Evolutionary conservation across 2,113 vertebrate genomes (phyloP).

Genomic region (Calidris pygmaea): DNA sequence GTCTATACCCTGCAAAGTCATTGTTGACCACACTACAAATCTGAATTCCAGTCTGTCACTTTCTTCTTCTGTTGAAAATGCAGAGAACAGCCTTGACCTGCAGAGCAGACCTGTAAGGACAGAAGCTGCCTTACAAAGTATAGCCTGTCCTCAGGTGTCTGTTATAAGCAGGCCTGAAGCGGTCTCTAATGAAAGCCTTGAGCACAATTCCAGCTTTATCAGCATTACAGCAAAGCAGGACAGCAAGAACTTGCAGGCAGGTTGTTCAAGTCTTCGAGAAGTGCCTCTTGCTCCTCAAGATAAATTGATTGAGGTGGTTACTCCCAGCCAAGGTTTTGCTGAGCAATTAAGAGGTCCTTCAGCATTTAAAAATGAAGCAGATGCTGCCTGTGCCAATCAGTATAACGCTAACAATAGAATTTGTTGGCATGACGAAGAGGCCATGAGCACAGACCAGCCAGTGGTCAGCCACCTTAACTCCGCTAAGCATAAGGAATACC

Average conservation of each 20-base stretch:
- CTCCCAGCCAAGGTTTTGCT: constrained; percentile 66
- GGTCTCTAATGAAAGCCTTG: constrained; percentile 63
- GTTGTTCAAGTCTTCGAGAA: constrained; percentile 70
- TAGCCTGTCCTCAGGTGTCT: constrained; percentile 81
- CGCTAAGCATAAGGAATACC: constrained; percentile 72
- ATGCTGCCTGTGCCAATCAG: constrained; percentile 59
- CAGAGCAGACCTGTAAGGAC: constrained; percentile 73
- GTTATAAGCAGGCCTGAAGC: constrained; percentile 81
- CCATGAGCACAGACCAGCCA: constrained; percentile 69
- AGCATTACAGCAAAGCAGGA: constrained; percentile 68
- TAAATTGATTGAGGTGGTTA: constrained; percentile 62
- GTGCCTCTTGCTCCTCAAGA: constrained; percentile 70
- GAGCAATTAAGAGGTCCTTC: constrained; percentile 70
- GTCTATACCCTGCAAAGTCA: constrained; percentile 85
- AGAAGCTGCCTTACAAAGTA: constrained; percentile 71
- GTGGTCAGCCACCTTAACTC: constrained; percentile 44
- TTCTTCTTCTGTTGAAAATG: constrained; percentile 66
- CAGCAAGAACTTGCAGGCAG: constrained; percentile 61
- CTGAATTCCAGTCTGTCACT: constrained; percentile 75
- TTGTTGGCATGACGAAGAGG: constrained; percentile 76
- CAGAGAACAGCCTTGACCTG: constrained; percentile 69
- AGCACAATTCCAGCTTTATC: constrained; percentile 69
- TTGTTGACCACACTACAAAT: constrained; percentile 82
- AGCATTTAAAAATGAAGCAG: constrained; percentile 72
- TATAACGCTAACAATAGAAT: constrained; percentile 73